Percentiles rank a stretch among this genome's conserved stretches.
phyloP scores from a whole-genome alignment of 2,888 invertebrate genomes.

The Oscheius onirici region DNA sequence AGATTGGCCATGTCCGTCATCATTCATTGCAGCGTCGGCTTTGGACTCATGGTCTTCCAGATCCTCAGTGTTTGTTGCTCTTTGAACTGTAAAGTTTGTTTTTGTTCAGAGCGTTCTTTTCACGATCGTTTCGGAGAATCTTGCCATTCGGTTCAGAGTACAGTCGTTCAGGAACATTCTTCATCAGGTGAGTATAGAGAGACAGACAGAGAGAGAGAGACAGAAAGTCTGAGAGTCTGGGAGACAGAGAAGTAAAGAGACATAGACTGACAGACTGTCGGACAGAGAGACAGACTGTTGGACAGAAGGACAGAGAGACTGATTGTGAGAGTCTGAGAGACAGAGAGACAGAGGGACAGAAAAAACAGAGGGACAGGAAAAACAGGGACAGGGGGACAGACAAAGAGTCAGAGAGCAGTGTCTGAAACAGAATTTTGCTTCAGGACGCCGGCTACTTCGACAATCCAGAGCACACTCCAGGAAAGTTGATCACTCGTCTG shows the following conservation, averaged over 20 bases:
- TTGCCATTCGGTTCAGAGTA: constrained; percentile 60
- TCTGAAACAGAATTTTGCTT: no score
- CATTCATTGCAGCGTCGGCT: constrained; percentile 46
- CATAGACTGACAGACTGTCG: constrained; percentile 71
- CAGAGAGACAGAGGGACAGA: no score
- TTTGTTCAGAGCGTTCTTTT: constrained; percentile 47
- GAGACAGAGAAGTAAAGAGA: no score
- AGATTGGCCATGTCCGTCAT: constrained; percentile 53
- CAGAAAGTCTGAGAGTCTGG: no score
- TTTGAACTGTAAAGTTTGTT: background rate
- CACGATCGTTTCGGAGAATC: constrained; percentile 56
- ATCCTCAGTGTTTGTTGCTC: constrained; percentile 46
- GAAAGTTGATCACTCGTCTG: constrained; percentile 72
- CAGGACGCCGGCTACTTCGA: constrained; percentile 74
- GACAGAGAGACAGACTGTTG: no score
- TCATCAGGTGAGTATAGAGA: constrained; percentile 38
- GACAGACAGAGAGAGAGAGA: background rate
- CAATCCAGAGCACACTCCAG: constrained; percentile 71
- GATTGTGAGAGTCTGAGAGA: no score
- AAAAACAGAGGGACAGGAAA: no score
- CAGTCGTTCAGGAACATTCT: constrained; percentile 69
- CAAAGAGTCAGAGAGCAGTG: no score
- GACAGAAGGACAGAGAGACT: no score
- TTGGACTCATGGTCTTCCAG: constrained; percentile 55
- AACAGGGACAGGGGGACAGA: no score